A percentile compares a stretch with the other conserved stretches of the same genome.
Evolutionary conservation across 2,888 invertebrate species (phyloP).

Genomic region (Drepanosiphum platanoidis): DNA sequence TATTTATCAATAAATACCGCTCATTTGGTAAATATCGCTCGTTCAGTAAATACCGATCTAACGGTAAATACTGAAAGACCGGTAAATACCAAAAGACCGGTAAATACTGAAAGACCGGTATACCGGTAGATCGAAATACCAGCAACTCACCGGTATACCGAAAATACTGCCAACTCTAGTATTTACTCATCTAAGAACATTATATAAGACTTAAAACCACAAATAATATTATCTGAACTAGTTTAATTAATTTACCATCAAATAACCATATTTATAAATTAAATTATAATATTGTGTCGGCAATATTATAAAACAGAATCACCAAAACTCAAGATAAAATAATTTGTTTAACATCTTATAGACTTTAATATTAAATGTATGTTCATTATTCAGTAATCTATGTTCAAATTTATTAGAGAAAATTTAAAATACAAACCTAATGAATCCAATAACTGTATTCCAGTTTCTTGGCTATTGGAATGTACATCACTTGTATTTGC

Average conservation of each 20-base stretch:
- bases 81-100: too few species aligned
- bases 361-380: neutral
- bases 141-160: too few species aligned
- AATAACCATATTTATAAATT: too few species aligned
- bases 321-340: neutral
- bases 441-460: slow-evolving; percentile 56
- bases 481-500: slow-evolving; percentile 36
- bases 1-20: neutral
- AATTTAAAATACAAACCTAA: slow-evolving; percentile 39
- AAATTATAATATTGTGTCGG: neutral
- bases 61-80: slow-evolving; percentile 11
- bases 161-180: too few species aligned
- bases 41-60: neutral
- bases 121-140: too few species aligned
- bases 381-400: neutral
- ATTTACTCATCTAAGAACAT: too few species aligned
- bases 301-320: neutral
- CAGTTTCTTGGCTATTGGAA: slow-evolving; percentile 50
- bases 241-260: too few species aligned
- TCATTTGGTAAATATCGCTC: neutral
- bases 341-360: neutral
- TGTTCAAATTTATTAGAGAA: neutral
- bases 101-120: too few species aligned
- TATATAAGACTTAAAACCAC: too few species aligned
- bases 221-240: too few species aligned